These are phyloP conservation scores for Cettia cetti DNA, from an alignment of 2,113 vertebrate species.

Conservation along the genomic window DNA sequence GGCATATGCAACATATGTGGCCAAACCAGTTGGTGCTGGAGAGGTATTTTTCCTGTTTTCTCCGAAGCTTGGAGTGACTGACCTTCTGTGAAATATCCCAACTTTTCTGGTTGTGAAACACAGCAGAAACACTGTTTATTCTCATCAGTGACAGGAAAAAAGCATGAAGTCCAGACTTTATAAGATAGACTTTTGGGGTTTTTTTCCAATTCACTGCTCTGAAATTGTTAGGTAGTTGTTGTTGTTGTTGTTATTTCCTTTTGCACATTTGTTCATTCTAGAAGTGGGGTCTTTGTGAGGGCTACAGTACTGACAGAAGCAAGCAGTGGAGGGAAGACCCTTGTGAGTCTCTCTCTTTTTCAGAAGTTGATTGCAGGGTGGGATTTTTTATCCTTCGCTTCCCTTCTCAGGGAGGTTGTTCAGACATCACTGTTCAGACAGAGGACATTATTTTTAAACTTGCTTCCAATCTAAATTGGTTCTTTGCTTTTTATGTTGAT, in stretches of 20 bases:
- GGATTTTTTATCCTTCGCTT: background rate
- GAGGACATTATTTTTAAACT: background rate
- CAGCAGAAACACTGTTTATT: background rate
- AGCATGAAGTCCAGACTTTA: background rate
- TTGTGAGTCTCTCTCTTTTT: background rate
- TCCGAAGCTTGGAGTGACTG: background rate
- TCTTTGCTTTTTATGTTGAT: background rate
- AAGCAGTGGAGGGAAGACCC: background rate
- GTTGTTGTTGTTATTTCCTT: background rate
- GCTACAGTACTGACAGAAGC: background rate
- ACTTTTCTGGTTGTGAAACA: background rate
- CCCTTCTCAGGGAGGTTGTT: background rate
- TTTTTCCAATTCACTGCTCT: background rate
- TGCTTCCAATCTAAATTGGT: background rate
- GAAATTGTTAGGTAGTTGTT: background rate
- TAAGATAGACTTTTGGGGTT: background rate
- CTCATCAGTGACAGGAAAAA: background rate
- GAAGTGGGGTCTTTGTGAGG: background rate
- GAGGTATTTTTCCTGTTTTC: conserved; percentile 68
- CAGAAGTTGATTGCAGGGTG: background rate
- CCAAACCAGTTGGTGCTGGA: conserved; percentile 58
- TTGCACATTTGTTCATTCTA: background rate
- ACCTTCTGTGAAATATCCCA: background rate
- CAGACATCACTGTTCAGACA: background rate
- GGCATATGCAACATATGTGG: conserved; percentile 79